phyloP scores from a whole-genome alignment of 2,888 invertebrate genomes.

The Sesamia inferens region DNA sequence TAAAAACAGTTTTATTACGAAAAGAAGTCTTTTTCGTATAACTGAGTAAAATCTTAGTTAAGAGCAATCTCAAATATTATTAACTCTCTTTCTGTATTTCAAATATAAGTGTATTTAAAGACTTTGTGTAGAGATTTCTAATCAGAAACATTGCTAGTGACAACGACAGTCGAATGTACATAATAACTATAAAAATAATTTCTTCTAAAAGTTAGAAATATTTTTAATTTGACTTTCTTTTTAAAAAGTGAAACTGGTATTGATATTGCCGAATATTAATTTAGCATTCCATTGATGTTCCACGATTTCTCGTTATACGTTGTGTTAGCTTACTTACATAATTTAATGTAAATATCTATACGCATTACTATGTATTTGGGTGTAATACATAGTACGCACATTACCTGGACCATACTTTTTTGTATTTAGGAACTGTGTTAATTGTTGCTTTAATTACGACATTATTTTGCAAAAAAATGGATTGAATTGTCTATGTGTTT shows the following conservation, averaged over 20 bases:
- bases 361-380: conserved; percentile 30
- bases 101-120: too few relatives aligned
- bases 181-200: conserved; percentile 53
- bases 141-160: not conserved
- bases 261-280: conserved; percentile 66
- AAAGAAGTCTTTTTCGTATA: too few relatives aligned
- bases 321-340: conserved; percentile 54
- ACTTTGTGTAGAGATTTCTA: conserved; percentile 9
- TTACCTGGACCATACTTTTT: conserved; percentile 17
- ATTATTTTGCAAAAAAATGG: not conserved
- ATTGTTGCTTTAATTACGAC: not conserved
- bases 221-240: conserved; percentile 58
- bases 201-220: conserved; percentile 53
- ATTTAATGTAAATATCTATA: conserved; percentile 41
- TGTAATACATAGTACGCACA: conserved; percentile 28
- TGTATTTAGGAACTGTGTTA: too few relatives aligned
- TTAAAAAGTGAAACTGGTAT: conserved; percentile 66
- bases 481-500: not conserved
- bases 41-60: too few relatives aligned
- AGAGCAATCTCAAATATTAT: not conserved
- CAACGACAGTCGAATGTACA: conserved; percentile 19
- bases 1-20: too few relatives aligned
- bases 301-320: conserved; percentile 57
- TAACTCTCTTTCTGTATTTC: too few relatives aligned
- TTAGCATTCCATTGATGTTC: conserved; percentile 65